A percentile compares a stretch with the other conserved stretches of the same genome.
Evolutionary conservation across 2,797 vertebrate species (phyloP).

Genomic region (Platalea minor): DNA sequence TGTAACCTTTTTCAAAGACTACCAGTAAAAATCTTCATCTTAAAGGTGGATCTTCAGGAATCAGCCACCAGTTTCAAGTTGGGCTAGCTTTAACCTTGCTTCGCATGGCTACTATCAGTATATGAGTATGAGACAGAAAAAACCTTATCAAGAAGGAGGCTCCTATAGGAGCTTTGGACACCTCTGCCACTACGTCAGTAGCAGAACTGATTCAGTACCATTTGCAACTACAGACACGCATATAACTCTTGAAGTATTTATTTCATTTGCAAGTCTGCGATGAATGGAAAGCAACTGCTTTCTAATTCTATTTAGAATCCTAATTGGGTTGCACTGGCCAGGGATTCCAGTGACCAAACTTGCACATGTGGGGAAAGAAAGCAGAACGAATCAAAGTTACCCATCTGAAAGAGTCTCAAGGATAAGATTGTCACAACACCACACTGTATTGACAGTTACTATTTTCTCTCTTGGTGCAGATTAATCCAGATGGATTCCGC

Average conservation of each 20-base stretch:
- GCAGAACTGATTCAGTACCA: neutral
- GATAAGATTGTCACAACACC: neutral
- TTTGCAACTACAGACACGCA: neutral
- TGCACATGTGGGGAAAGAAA: neutral
- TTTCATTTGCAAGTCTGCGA: neutral
- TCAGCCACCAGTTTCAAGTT: neutral
- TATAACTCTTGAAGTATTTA: neutral
- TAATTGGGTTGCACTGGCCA: neutral
- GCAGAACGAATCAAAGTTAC: neutral
- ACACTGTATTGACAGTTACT: neutral
- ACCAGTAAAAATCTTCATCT: neutral
- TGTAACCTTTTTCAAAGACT: neutral
- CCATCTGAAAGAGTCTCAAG: neutral
- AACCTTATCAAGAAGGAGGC: fast-evolving
- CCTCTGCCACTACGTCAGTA: neutral
- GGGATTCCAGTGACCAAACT: neutral
- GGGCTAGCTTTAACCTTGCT: neutral
- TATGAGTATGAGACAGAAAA: neutral
- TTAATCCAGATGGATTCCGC: neutral
- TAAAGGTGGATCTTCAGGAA: neutral
- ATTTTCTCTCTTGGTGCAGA: neutral
- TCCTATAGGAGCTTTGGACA: neutral
- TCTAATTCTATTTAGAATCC: neutral
- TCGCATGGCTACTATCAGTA: neutral
- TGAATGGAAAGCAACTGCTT: neutral